A percentile compares a stretch with the other conserved stretches of the same genome.
These are phyloP conservation scores for Sinella curviseta DNA, from an alignment of 1,140 invertebrate genomes.

Conservation along the genomic window DNA sequence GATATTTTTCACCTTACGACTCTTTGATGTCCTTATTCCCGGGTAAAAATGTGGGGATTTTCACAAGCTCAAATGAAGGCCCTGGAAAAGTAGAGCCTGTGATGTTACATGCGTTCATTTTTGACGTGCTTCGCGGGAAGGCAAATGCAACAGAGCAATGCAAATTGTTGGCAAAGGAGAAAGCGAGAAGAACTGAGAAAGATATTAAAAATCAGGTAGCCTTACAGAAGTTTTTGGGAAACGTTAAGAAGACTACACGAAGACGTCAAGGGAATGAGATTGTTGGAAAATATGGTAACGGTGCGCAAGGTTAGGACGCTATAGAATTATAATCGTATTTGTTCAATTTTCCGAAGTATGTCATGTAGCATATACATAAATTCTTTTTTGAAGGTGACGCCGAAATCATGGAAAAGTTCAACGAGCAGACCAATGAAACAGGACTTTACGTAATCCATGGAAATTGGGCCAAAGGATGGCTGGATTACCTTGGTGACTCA, in stretches of 20 bases:
- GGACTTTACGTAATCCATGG: constrained; percentile 28
- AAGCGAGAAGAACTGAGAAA: not conserved
- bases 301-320: no score
- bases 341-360: no score
- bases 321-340: no score
- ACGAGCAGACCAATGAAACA: not conserved
- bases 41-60: constrained; percentile 30
- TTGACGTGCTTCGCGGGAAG: not conserved
- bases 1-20: constrained; percentile 22
- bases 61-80: not conserved
- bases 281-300: constrained; percentile 31
- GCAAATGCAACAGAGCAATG: not conserved
- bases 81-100: no score
- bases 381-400: not conserved
- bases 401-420: not conserved
- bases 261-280: not conserved
- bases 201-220: not conserved
- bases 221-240: not conserved
- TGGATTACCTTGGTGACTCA: not conserved
- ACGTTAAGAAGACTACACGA: not conserved
- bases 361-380: not conserved
- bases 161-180: not conserved
- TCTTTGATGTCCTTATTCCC: constrained; percentile 31
- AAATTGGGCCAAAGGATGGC: constrained; percentile 24
- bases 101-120: not conserved